These are phyloP conservation scores for Caenorhabditis elegans DNA, from an alignment of 1,140 invertebrate species.

Conservation along the genomic window DNA sequence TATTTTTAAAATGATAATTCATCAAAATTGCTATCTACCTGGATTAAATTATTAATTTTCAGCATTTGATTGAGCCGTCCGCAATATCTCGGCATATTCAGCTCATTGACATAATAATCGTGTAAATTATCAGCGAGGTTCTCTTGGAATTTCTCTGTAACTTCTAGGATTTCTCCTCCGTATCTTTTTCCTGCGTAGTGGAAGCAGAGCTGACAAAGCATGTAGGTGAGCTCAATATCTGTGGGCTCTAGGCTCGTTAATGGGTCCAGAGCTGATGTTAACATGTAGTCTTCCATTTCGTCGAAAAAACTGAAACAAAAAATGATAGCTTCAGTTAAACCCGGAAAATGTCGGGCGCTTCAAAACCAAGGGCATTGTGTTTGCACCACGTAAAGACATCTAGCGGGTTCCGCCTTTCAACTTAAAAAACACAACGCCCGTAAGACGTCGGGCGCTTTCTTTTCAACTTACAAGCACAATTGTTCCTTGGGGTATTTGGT, in stretches of 20 bases:
- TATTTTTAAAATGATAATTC: neutral
- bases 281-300: neutral
- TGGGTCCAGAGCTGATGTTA: neutral
- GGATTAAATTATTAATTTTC: neutral
- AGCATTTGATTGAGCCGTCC: neutral
- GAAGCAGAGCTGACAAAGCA: conserved; percentile 29
- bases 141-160: neutral
- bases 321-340: neutral
- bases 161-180: neutral
- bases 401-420: too few species aligned
- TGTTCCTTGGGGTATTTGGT: neutral
- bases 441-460: too few species aligned
- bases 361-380: too few species aligned
- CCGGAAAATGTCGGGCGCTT: too few species aligned
- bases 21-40: neutral
- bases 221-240: conserved; percentile 21
- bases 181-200: neutral
- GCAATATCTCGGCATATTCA: neutral
- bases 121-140: conserved; percentile 9
- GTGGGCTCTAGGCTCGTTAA: neutral
- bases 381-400: too few species aligned
- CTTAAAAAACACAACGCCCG: too few species aligned
- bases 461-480: neutral
- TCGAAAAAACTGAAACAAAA: neutral
- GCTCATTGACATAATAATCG: conserved; percentile 1